phyloP scores from a whole-genome alignment of 2,797 vertebrate genomes.

The Sparus aurata region DNA sequence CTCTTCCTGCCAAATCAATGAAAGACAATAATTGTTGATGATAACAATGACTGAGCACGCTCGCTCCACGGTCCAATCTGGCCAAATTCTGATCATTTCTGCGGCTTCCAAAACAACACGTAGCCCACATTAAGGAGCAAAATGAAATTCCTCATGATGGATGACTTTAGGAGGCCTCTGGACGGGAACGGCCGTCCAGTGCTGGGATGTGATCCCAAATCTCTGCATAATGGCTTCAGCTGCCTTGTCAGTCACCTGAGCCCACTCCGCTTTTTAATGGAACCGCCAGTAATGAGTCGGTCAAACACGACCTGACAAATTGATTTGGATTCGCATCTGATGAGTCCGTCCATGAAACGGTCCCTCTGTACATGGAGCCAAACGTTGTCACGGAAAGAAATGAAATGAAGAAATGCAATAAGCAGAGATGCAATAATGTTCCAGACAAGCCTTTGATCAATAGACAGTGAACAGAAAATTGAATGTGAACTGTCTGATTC shows the following conservation, averaged over 20 bases:
- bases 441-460: conserved; percentile 66
- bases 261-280: conserved; percentile 73
- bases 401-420: conserved; percentile 74
- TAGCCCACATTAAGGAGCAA: conserved; percentile 76
- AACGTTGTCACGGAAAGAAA: conserved; percentile 61
- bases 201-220: conserved; percentile 77
- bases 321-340: conserved; percentile 84
- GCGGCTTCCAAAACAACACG: conserved; percentile 76
- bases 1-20: conserved; percentile 77
- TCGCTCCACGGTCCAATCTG: conserved; percentile 50
- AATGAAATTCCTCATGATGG: conserved; percentile 83
- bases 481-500: conserved; percentile 47
- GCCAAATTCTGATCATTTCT: conserved; percentile 79
- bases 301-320: conserved; percentile 83
- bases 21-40: conserved; percentile 80
- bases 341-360: conserved; percentile 60
- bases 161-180: conserved; percentile 79
- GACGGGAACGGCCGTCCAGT: conserved; percentile 64
- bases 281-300: conserved; percentile 77
- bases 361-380: conserved; percentile 52
- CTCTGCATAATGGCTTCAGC: conserved; percentile 81
- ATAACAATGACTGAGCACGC: conserved; percentile 77
- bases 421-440: conserved; percentile 70
- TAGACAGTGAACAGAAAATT: conserved; percentile 46
- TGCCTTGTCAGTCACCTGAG: conserved; percentile 84